These are phyloP conservation scores for Ornithoptera priamus DNA, from an alignment of 2,888 invertebrate species.

Conservation along the genomic window DNA sequence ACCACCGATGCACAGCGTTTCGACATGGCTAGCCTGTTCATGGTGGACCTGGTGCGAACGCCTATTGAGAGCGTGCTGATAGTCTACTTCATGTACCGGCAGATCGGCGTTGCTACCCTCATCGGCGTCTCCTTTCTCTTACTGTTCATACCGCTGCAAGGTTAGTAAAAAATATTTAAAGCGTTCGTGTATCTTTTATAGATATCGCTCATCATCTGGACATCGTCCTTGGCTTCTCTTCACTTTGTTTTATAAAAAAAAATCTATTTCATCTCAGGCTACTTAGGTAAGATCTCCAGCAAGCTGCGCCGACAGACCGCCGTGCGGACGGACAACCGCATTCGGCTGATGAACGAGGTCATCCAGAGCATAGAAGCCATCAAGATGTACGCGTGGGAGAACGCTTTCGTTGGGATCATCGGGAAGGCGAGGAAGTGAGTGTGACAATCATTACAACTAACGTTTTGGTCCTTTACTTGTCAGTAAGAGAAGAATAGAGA, in stretches of 20 bases:
- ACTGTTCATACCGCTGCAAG: constrained; percentile 82
- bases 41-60: constrained; percentile 91
- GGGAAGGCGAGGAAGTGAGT: constrained; percentile 81
- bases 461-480: too few relatives aligned
- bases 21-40: constrained; percentile 88
- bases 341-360: constrained; percentile 93
- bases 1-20: constrained; percentile 94
- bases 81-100: constrained; percentile 85
- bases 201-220: too few relatives aligned
- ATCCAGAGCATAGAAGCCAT: constrained; percentile 91
- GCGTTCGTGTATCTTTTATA: too few relatives aligned
- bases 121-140: constrained; percentile 81
- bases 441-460: too few relatives aligned
- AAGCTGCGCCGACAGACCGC: constrained; percentile 85
- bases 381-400: constrained; percentile 95
- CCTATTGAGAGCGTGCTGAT: constrained; percentile 89
- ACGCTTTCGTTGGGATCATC: constrained; percentile 87
- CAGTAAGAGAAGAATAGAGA: too few relatives aligned
- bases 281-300: constrained; percentile 85
- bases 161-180: constrained; percentile 43
- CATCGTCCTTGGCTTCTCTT: too few relatives aligned
- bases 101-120: constrained; percentile 79
- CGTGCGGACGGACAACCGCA: constrained; percentile 89
- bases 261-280: constrained; percentile 63
- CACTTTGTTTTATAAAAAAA: too few relatives aligned